phyloP scores from a whole-genome alignment of 2,888 invertebrate genomes.

The Xestia sexstrigata region DNA sequence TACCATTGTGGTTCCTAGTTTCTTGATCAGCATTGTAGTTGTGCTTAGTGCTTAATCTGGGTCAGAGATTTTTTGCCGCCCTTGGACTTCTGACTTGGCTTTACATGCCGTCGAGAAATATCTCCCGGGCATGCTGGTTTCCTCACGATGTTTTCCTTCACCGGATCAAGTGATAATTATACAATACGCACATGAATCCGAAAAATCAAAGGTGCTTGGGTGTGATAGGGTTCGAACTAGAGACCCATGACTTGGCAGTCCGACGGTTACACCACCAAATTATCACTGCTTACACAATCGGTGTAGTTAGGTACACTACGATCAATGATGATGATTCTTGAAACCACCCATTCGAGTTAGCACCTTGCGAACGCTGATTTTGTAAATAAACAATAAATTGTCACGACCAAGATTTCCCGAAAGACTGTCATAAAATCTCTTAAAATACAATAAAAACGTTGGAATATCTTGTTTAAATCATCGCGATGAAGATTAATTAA shows the following conservation, averaged over 20 bases:
- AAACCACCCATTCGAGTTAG: neutral
- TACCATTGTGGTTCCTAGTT: neutral
- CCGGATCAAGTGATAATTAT: no score
- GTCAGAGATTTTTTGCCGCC: no score
- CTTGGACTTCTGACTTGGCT: no score
- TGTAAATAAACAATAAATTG: neutral
- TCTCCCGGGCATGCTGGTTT: no score
- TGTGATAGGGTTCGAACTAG: no score
- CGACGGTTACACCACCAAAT: no score
- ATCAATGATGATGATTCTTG: neutral
- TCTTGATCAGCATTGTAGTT: neutral
- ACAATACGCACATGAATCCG: no score
- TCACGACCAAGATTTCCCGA: constrained; percentile 2
- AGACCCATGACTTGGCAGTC: no score
- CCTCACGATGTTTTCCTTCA: no score
- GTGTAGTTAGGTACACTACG: neutral
- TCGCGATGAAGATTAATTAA: constrained; percentile 77
- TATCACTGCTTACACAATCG: neutral
- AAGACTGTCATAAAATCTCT: constrained; percentile 15
- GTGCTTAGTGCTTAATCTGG: no score
- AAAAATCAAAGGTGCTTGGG: no score
- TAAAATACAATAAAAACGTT: constrained; percentile 57
- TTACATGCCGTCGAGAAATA: no score
- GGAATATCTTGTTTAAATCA: constrained; percentile 73
- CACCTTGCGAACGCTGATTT: neutral